These are phyloP conservation scores for Enteromius afrohamiltoni DNA, from an alignment of 2,797 vertebrate genomes.

Conservation along the genomic window DNA sequence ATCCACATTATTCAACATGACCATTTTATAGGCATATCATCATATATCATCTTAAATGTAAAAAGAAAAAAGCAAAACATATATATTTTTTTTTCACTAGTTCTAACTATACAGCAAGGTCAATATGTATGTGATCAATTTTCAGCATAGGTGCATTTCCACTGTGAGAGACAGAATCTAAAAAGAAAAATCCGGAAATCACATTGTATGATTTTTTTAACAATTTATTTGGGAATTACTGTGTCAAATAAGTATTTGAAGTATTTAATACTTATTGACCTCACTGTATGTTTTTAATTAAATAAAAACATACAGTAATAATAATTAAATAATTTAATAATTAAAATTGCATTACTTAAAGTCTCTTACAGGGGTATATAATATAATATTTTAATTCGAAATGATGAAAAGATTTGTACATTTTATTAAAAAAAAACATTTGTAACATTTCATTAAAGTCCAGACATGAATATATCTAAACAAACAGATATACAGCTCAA, in stretches of 20 bases:
- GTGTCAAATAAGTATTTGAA: too few relatives aligned
- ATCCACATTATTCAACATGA: neutral
- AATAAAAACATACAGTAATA: too few relatives aligned
- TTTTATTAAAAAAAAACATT: conserved; percentile 32
- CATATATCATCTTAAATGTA: neutral
- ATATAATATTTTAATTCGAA: neutral
- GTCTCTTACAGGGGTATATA: neutral
- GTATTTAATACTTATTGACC: too few relatives aligned
- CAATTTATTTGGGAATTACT: too few relatives aligned
- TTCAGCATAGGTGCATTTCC: too few relatives aligned
- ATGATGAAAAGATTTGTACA: neutral
- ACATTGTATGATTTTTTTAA: too few relatives aligned
- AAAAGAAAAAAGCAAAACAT: too few relatives aligned
- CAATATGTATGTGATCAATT: too few relatives aligned
- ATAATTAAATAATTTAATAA: too few relatives aligned
- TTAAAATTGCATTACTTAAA: neutral
- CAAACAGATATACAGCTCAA: conserved; percentile 13
- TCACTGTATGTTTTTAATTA: neutral
- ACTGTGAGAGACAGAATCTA: too few relatives aligned
- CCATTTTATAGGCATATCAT: neutral
- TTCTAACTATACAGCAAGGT: neutral
- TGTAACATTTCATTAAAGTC: neutral
- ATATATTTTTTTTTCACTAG: neutral
- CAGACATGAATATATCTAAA: neutral
- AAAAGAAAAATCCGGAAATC: too few relatives aligned